Evolutionary conservation across 2,888 invertebrate genomes (phyloP), one percentile per base, ranked within the genome.

Genomic region (Eupithecia vulgata): DNA sequence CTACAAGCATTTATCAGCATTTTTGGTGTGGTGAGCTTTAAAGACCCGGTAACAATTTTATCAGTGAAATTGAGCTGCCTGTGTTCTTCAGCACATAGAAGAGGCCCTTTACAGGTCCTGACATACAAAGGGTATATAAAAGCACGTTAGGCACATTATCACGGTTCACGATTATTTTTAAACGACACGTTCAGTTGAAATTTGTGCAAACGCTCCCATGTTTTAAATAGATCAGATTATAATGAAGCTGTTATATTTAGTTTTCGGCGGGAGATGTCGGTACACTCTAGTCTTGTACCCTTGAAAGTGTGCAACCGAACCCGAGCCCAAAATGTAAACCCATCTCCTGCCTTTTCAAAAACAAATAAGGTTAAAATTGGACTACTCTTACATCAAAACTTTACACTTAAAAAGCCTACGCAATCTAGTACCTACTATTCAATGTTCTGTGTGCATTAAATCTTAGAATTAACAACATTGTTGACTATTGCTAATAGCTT

Each of bases 401-500:
- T 74, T 78, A 78, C 79, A 81, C 78, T 80, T 76, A 80, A 82
- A 81, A 81, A 79, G 81, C 80, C 88, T 90, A 86, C 84, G 88
- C 86, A 88, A 88, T 84, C 83, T 90, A 91, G 89, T 86, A 84
- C 76, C 71, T 76, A 34, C 68, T 71, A 85, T 79, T 89, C 85
- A 89, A 90, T 88, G 85, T 90, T 93, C 90, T 86, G 92, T 93
- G 93, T 93, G 94, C 90, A 92, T 91, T 90, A 87, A 88, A 88
- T 91, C 87, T 89, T 94, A 94, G 93, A 87, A 89, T 92, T 88
- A 93, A 91, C 93, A 93, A 91, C 92, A 94, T 94, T 94, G 94
- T 94, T 94, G 94, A 94, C 93, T 94, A 94, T 93, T 94, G 94
- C 94, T 94, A 93, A 92, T 94, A 93, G 94, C 94, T 94, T 94